Conservation (phyloP, 2,797 vertebrate species). For the Otolemur crassicaudatus region DNA sequence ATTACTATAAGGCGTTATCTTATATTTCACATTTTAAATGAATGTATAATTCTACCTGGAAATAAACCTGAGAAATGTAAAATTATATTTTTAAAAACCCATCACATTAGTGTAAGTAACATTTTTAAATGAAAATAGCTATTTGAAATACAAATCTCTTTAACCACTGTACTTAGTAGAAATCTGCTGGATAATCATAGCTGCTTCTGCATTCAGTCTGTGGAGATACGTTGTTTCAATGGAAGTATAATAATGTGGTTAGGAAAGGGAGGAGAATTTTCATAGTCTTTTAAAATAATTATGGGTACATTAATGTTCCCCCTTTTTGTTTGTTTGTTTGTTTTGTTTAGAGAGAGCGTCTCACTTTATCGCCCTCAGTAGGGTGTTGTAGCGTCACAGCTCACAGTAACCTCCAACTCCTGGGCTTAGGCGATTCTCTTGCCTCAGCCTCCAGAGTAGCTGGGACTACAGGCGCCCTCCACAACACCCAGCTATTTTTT, state of each 20-base stretch:
- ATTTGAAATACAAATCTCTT: slow-evolving; percentile 14
- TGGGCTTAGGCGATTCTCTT: too few species aligned
- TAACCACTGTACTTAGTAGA: neutral
- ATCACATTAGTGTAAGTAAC: neutral
- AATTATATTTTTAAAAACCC: neutral
- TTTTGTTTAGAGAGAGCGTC: too few species aligned
- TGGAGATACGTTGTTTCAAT: neutral
- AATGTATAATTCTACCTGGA: neutral
- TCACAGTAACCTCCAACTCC: too few species aligned
- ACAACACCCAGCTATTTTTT: too few species aligned
- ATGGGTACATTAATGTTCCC: neutral
- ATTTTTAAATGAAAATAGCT: slow-evolving; percentile 8
- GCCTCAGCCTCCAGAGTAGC: too few species aligned
- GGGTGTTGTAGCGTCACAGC: too few species aligned
- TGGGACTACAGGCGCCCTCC: too few species aligned
- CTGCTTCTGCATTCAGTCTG: neutral
- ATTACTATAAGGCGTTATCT: neutral
- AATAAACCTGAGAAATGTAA: neutral
- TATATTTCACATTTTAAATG: neutral
- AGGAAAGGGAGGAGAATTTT: slow-evolving; percentile 24
- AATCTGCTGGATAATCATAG: slow-evolving; percentile 31
- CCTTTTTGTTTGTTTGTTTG: too few species aligned
- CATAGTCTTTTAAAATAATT: slow-evolving; percentile 18
- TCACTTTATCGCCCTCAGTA: too few species aligned
- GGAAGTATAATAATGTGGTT: neutral